Base-by-base conservation (phyloP, 2,888 invertebrate genomes). In the Mythimna impura region DNA sequence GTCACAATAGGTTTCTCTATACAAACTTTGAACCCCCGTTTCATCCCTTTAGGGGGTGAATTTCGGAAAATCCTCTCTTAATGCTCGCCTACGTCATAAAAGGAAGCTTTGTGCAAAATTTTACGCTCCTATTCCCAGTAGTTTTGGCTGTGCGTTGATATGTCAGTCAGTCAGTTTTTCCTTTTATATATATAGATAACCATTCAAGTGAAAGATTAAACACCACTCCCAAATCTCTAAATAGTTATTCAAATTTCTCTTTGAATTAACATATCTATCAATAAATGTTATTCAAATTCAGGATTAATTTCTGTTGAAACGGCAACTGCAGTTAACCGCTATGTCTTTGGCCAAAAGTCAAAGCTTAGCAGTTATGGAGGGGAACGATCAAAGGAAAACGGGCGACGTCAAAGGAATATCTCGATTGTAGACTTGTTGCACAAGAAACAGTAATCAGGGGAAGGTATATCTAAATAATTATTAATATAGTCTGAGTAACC, bases 381-480 rank as follows among this genome's bases (percentile, higher is more conserved):
- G 14, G 57, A 0, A 62, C 9, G 8, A 30, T 66, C 62, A 66
- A 67, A 78, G 63, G 50, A 63, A 72, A 7, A 3, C 47, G 0
- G 47, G 17, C 47, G 0, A 20, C 47, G 47, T 66, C 62, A 66
- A 67, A 78, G 63, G 50, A 63, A 78, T 47, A 52, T 14, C 30
- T 43, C 9, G 54, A 30, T 3, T 30, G 20, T 30, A 17, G 20
- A 40, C 12, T 55, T 34, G 22, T 14, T 20, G 66, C 50, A 57
- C 8, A 20, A 43, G 30, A 36, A 43, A 43, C 43, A 54, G 3
- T 14, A 12, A 43, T 20, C 20, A 25, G 22, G 8, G 10, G 14
- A 40, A 34, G 55, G 6, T 40, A 8, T 54, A 40, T 10, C 9
- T 9, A 40, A 8, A 9, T 40, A 40, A 9, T 43, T 12, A 43